A percentile compares a stretch with the other conserved stretches of the same genome.
These are phyloP conservation scores for Caenorhabditis sp. DNA, from an alignment of 2,888 invertebrate genomes.

Conservation along the genomic window DNA sequence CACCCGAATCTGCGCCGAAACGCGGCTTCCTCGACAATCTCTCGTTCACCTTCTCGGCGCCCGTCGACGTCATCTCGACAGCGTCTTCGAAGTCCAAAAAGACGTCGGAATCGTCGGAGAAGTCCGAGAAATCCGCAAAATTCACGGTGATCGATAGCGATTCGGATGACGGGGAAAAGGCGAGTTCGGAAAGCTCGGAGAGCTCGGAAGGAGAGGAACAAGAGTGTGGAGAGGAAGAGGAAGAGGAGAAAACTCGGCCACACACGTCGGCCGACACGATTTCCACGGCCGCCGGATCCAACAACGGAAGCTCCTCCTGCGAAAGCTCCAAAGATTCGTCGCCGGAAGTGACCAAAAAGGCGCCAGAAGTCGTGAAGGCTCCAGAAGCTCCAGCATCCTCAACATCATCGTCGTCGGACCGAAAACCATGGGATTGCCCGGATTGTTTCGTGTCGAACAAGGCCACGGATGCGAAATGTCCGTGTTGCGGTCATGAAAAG, in stretches of 20 bases:
- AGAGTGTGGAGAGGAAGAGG: neutral
- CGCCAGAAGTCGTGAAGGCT: neutral
- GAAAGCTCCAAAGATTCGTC: constrained; percentile 53
- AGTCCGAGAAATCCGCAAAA: no score
- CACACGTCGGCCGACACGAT: constrained; percentile 55
- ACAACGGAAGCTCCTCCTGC: no score
- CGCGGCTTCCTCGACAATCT: constrained; percentile 46
- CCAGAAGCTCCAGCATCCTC: neutral
- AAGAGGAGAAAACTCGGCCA: constrained; percentile 41
- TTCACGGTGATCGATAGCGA: no score
- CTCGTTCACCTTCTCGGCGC: constrained; percentile 43
- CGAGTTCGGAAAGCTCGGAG: neutral
- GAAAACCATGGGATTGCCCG: constrained; percentile 46
- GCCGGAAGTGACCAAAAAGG: constrained; percentile 16
- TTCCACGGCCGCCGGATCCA: constrained; percentile 34
- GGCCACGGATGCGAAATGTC: constrained; percentile 12
- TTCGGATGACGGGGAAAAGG: neutral
- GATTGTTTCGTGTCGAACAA: constrained; percentile 21
- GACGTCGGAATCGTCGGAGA: no score
- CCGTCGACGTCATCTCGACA: constrained; percentile 23
- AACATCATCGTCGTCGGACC: neutral
- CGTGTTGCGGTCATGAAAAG: constrained; percentile 37
- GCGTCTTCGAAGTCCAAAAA: neutral
- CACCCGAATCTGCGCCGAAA: constrained; percentile 9
- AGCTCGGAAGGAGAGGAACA: constrained; percentile 10